These are phyloP conservation scores for Acanthurus leucopareius DNA, from an alignment of 2,797 vertebrate genomes.

Conservation along the genomic window DNA sequence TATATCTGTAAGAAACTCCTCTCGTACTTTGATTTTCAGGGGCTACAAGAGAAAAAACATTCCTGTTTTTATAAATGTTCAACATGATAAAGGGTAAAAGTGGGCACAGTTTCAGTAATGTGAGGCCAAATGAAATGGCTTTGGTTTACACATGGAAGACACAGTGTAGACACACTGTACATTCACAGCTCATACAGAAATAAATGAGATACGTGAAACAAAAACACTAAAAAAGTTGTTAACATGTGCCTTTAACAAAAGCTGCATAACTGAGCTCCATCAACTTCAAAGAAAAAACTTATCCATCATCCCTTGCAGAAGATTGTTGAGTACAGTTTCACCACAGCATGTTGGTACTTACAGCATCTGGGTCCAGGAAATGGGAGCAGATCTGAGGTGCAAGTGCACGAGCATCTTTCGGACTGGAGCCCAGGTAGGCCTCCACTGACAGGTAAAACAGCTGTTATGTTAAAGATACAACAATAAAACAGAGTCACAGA, in stretches of 20 bases:
- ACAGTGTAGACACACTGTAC: too few relatives aligned
- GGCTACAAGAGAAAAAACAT: slow-evolving; percentile 81
- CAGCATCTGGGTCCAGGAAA: slow-evolving; percentile 92
- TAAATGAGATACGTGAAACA: neutral
- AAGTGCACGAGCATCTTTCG: slow-evolving; percentile 90
- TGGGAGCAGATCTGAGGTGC: slow-evolving; percentile 92
- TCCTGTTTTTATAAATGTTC: neutral
- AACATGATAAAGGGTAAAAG: too few relatives aligned
- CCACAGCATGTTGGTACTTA: slow-evolving; percentile 69
- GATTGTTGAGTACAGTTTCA: neutral
- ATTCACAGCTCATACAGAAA: neutral
- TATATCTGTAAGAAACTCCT: slow-evolving; percentile 89
- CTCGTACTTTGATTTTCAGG: slow-evolving; percentile 90
- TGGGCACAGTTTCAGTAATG: neutral
- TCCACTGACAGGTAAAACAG: slow-evolving; percentile 93
- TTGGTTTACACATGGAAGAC: too few relatives aligned
- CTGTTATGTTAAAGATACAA: slow-evolving; percentile 67
- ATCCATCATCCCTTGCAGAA: too few relatives aligned
- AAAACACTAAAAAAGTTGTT: too few relatives aligned
- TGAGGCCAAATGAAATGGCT: too few relatives aligned
- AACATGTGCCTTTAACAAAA: too few relatives aligned
- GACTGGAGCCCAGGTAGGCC: slow-evolving; percentile 89
- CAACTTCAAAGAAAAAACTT: too few relatives aligned
- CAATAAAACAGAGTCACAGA: neutral
- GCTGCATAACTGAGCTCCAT: too few relatives aligned